Percentiles rank a stretch among this genome's conserved stretches.
phyloP scores from a whole-genome alignment of 2,888 invertebrate genomes.

The Unio pictorum region DNA sequence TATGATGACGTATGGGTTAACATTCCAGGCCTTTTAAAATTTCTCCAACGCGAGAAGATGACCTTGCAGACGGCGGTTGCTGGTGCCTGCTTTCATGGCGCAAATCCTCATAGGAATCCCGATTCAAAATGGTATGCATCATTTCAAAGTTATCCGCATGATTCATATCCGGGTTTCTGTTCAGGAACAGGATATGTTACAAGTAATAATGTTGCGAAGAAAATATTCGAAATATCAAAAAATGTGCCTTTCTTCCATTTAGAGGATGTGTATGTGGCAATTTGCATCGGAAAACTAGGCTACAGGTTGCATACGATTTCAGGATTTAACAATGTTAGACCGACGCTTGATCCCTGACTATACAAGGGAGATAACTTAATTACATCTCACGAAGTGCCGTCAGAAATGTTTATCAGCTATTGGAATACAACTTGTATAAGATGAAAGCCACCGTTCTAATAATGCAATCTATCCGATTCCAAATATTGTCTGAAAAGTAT shows the following conservation, averaged over 20 bases:
- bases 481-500: too few species aligned
- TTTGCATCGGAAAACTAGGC: conserved; percentile 45
- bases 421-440: too few species aligned
- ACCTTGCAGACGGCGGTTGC: conserved; percentile 23
- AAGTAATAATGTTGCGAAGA: conserved; percentile 26
- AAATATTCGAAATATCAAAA: conserved; percentile 42
- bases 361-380: conserved; percentile 27
- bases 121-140: conserved; percentile 50
- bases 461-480: too few species aligned
- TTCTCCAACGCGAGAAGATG: conserved; percentile 4
- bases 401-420: conserved; percentile 3
- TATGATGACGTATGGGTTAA: conserved; percentile 3
- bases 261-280: conserved; percentile 58
- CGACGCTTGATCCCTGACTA: conserved; percentile 26
- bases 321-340: conserved; percentile 40
- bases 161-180: conserved; percentile 40
- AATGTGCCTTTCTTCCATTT: conserved; percentile 57
- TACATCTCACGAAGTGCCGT: conserved; percentile 39
- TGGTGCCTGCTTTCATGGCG: conserved; percentile 24
- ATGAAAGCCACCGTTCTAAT: too few species aligned
- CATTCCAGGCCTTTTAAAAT: conserved; percentile 5
- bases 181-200: conserved; percentile 41
- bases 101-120: conserved; percentile 26
- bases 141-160: conserved; percentile 29
- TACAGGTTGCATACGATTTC: conserved; percentile 18